These are phyloP conservation scores for Copidosoma floridanum DNA, from an alignment of 1,140 invertebrate species.

Conservation along the genomic window DNA sequence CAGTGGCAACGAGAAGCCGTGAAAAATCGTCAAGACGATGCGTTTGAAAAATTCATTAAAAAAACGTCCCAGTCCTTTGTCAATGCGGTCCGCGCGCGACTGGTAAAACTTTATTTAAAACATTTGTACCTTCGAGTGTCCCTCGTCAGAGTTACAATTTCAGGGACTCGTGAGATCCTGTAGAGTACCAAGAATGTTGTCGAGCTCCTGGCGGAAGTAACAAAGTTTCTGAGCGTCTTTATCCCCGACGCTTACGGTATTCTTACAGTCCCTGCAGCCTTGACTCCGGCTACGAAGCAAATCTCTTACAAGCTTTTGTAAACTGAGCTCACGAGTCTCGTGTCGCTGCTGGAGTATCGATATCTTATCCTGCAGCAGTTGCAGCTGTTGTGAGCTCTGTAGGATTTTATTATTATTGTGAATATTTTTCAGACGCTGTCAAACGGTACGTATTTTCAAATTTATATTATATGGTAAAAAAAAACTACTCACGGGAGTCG, in stretches of 20 bases:
- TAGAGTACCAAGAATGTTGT: conserved; percentile 54
- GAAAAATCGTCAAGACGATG: not conserved
- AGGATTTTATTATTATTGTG: too few relatives aligned
- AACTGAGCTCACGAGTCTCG: conserved; percentile 55
- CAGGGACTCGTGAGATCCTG: conserved; percentile 48
- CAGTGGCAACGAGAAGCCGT: not conserved
- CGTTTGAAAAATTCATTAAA: too few relatives aligned
- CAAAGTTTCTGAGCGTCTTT: conserved; percentile 53
- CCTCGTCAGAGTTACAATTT: not conserved
- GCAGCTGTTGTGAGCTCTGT: conserved; percentile 52
- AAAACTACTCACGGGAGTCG: conserved; percentile 52
- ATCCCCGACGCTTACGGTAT: conserved; percentile 28
- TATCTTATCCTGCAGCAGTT: conserved; percentile 53
- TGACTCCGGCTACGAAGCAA: conserved; percentile 48
- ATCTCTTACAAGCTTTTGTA: conserved; percentile 56
- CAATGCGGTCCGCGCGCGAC: too few relatives aligned
- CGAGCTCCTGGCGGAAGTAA: conserved; percentile 55
- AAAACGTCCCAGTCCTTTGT: too few relatives aligned
- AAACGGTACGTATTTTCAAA: too few relatives aligned
- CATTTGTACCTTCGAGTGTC: too few relatives aligned
- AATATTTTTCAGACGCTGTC: too few relatives aligned
- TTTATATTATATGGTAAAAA: too few relatives aligned
- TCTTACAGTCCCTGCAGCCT: conserved; percentile 46
- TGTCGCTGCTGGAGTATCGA: conserved; percentile 55
- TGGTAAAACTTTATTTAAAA: too few relatives aligned